phyloP scores from a whole-genome alignment of 2,113 vertebrate species.

The Trochalopteron elliotii region DNA sequence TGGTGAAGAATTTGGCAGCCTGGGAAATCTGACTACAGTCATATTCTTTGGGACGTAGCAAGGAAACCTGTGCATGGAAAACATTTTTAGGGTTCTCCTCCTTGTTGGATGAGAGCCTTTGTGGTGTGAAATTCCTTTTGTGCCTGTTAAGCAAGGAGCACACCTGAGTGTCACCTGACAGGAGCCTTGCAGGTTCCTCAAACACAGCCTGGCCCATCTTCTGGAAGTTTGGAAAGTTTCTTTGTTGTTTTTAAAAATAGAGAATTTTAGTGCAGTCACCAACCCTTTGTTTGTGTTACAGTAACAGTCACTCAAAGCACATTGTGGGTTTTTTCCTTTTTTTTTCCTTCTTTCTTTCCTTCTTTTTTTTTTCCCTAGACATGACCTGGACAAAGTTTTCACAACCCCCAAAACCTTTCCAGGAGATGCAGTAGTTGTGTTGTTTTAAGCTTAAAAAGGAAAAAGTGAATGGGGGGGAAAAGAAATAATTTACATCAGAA shows the following conservation, averaged over 20 bases:
- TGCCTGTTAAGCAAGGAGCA: background rate
- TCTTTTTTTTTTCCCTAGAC: too few relatives aligned
- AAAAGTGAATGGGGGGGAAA: background rate
- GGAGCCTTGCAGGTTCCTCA: background rate
- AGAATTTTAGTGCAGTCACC: background rate
- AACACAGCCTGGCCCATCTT: background rate
- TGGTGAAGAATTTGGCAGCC: background rate
- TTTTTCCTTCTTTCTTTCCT: too few relatives aligned
- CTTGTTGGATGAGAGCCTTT: background rate
- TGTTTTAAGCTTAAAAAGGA: background rate
- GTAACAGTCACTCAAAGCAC: background rate
- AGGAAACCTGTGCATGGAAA: background rate
- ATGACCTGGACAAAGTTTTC: background rate
- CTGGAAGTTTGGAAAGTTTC: background rate
- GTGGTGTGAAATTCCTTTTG: background rate
- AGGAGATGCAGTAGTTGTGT: background rate
- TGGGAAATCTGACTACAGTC: background rate
- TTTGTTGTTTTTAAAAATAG: background rate
- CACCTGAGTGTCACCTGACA: background rate
- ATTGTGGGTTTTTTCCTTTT: background rate
- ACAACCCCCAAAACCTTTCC: background rate
- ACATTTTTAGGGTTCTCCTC: background rate
- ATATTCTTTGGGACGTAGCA: background rate
- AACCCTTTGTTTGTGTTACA: background rate
- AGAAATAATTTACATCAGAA: background rate